Conservation (phyloP, 2,113 vertebrate species). For the Megaceryle torquata region DNA sequence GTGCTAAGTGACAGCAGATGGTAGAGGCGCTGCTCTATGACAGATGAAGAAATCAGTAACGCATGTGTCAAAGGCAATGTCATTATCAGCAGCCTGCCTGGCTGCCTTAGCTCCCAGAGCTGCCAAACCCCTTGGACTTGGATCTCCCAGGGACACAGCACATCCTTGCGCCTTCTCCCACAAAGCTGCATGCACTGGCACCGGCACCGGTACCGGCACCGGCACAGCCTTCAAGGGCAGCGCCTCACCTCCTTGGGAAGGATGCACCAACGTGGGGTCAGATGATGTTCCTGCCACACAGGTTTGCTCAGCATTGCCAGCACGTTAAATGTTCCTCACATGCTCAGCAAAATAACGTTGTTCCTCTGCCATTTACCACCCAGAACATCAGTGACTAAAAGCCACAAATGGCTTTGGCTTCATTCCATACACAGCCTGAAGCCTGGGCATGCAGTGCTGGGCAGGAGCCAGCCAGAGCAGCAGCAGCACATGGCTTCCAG, state of each 20-base stretch:
- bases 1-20: constrained; percentile 34
- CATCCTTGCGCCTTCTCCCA: background rate
- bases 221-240: background rate
- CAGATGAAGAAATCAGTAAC: background rate
- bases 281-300: background rate
- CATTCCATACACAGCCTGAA: background rate
- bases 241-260: background rate
- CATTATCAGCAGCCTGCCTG: background rate
- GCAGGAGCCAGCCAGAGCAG: background rate
- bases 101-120: background rate
- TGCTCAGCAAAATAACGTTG: fast-evolving
- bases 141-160: background rate
- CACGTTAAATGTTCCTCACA: background rate
- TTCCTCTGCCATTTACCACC: background rate
- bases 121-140: background rate
- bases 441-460: background rate
- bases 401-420: background rate
- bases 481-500: background rate
- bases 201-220: background rate
- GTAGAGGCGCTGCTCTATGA: background rate
- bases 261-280: background rate
- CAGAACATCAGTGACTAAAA: background rate
- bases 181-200: background rate
- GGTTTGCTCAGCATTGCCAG: background rate
- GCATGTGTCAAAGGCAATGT: background rate